These are phyloP conservation scores for Sycon ciliatum DNA, from an alignment of 37 sponge, comb jelly and placozoan genomes.

Conservation along the genomic window DNA sequence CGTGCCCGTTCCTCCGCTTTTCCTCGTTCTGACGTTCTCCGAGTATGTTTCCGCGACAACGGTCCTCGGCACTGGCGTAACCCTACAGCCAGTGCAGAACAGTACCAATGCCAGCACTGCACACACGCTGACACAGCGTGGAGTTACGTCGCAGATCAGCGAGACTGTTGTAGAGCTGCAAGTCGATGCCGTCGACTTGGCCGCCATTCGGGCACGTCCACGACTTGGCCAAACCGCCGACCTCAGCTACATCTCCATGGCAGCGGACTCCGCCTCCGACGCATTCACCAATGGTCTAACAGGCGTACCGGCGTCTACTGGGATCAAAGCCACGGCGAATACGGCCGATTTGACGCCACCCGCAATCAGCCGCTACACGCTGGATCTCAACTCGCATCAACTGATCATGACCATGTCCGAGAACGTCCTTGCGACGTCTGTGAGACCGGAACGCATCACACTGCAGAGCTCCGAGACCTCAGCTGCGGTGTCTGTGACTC, in stretches of 20 bases:
- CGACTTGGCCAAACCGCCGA: neutral
- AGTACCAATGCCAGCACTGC: neutral
- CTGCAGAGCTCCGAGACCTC: constrained; percentile 38
- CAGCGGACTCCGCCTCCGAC: constrained; percentile 43
- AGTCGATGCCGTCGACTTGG: neutral
- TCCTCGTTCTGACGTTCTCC: constrained; percentile 51
- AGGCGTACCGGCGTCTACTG: constrained; percentile 15
- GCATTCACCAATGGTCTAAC: constrained; percentile 44
- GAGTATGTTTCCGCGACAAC: constrained; percentile 60
- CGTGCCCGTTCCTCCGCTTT: constrained; percentile 53
- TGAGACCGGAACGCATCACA: constrained; percentile 24
- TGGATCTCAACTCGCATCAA: constrained; percentile 55
- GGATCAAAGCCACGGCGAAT: constrained; percentile 31
- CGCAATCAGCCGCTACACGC: constrained; percentile 26
- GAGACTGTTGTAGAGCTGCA: neutral
- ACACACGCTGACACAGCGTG: neutral
- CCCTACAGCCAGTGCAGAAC: neutral
- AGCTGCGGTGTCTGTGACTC: neutral
- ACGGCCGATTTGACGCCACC: constrained; percentile 59
- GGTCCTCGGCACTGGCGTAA: neutral
- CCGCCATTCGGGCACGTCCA: neutral
- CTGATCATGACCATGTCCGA: constrained; percentile 65
- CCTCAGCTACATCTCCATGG: constrained; percentile 41
- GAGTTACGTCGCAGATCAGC: neutral
- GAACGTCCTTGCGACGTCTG: constrained; percentile 32